phyloP scores from a whole-genome alignment of 2,888 invertebrate genomes.

The Sinentomon sp. region DNA sequence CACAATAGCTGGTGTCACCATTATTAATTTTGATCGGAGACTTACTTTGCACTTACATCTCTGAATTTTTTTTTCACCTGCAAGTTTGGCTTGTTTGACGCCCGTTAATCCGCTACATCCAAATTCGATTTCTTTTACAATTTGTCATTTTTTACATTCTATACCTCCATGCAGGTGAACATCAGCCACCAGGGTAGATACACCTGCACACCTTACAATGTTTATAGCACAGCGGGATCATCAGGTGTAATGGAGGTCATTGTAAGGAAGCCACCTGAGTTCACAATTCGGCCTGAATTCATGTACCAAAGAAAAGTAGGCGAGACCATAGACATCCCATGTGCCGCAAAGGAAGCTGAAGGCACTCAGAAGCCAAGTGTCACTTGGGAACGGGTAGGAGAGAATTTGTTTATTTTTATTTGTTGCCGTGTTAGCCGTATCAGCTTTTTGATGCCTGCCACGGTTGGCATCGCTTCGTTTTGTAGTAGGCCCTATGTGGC shows the following conservation, averaged over 20 bases:
- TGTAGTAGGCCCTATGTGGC: no score
- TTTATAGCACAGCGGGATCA: constrained; percentile 74
- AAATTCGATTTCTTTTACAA: not conserved
- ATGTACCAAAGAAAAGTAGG: constrained; percentile 73
- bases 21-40: no score
- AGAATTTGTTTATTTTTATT: no score
- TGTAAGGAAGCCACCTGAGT: constrained; percentile 73
- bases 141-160: not conserved
- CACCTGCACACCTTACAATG: constrained; percentile 82
- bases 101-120: no score
- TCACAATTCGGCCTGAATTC: constrained; percentile 64
- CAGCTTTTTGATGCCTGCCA: no score
- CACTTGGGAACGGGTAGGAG: constrained; percentile 59
- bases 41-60: no score
- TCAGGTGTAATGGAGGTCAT: constrained; percentile 58
- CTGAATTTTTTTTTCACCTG: no score
- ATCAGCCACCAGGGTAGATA: constrained; percentile 80
- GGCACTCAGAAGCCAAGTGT: constrained; percentile 71
- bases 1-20: no score
- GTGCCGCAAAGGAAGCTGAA: constrained; percentile 72
- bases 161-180: constrained; percentile 26
- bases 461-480: no score
- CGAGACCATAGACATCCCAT: constrained; percentile 78
- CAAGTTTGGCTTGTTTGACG: no score
- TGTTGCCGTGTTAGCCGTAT: no score